Percentiles rank a stretch among this genome's conserved stretches.
These are phyloP conservation scores for Aphyosemion australe DNA, from an alignment of 2,113 vertebrate species.

Conservation along the genomic window DNA sequence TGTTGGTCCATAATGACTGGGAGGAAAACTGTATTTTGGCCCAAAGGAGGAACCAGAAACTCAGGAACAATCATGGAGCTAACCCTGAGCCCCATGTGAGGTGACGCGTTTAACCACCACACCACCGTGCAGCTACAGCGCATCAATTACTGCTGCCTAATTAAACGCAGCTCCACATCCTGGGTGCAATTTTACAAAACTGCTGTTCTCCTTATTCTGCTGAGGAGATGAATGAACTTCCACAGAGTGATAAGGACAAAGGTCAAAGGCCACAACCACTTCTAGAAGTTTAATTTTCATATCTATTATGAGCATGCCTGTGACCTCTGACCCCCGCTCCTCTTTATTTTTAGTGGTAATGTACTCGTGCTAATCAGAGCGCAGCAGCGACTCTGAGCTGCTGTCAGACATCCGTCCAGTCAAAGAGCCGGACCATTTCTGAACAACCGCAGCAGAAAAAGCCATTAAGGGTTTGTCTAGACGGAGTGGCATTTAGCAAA, in stretches of 20 bases:
- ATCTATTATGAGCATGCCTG: slow-evolving; percentile 36
- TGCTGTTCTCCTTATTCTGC: neutral
- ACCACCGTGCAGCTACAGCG: neutral
- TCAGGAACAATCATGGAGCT: too few relatives aligned
- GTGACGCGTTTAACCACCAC: too few relatives aligned
- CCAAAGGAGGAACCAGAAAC: too few relatives aligned
- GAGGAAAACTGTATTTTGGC: too few relatives aligned
- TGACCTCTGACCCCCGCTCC: slow-evolving; percentile 34
- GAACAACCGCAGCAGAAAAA: neutral
- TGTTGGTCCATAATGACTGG: too few relatives aligned
- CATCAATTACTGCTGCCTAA: slow-evolving; percentile 53
- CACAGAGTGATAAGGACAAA: slow-evolving; percentile 9
- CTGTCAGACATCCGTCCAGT: slow-evolving; percentile 22
- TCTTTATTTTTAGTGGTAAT: slow-evolving; percentile 31
- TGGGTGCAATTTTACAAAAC: slow-evolving; percentile 20
- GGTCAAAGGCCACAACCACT: slow-evolving; percentile 21
- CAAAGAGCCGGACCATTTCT: slow-evolving; percentile 30
- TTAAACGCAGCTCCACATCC: slow-evolving; percentile 38
- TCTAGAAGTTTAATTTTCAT: slow-evolving; percentile 10
- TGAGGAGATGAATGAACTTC: slow-evolving; percentile 16
- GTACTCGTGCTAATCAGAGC: slow-evolving; percentile 34
- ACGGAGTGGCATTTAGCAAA: slow-evolving; percentile 47
- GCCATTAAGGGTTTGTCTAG: slow-evolving; percentile 39
- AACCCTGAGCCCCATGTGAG: too few relatives aligned
- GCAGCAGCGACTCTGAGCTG: slow-evolving; percentile 32